These are phyloP conservation scores for Cerastoderma edule DNA, from an alignment of 2,888 invertebrate genomes.

Conservation along the genomic window DNA sequence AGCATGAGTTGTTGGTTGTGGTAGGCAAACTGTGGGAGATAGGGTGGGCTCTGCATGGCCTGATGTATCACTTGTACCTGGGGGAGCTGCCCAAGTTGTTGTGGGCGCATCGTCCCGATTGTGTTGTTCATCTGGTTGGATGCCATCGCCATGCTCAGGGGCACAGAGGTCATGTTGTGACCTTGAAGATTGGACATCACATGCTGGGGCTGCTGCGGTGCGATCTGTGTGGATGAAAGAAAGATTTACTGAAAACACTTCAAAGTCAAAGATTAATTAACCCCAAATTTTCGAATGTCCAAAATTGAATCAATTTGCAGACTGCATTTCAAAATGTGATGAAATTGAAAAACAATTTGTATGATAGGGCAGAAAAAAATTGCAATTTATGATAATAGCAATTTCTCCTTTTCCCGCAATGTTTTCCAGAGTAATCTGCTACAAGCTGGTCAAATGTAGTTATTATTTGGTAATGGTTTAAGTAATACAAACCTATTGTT, in stretches of 20 bases:
- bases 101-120: constrained; percentile 49
- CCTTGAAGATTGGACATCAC: constrained; percentile 54
- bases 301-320: background rate
- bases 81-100: constrained; percentile 65
- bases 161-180: constrained; percentile 57
- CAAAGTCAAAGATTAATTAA: too few species aligned
- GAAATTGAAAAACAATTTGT: too few species aligned
- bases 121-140: constrained; percentile 59
- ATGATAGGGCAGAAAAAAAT: too few species aligned
- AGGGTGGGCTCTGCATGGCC: constrained; percentile 74
- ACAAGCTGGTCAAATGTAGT: too few species aligned
- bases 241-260: background rate
- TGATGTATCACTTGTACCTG: constrained; percentile 79
- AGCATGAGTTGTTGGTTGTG: constrained; percentile 75
- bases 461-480: too few species aligned
- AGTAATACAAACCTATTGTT: too few species aligned
- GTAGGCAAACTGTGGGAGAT: constrained; percentile 74
- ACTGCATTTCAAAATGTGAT: background rate
- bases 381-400: too few species aligned
- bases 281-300: too few species aligned
- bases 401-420: too few species aligned
- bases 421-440: too few species aligned
- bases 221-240: constrained; percentile 35
- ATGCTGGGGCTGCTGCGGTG: constrained; percentile 58
- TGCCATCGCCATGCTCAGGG: constrained; percentile 66